phyloP scores from a whole-genome alignment of 1,140 invertebrate species.

The Apis laboriosa region DNA sequence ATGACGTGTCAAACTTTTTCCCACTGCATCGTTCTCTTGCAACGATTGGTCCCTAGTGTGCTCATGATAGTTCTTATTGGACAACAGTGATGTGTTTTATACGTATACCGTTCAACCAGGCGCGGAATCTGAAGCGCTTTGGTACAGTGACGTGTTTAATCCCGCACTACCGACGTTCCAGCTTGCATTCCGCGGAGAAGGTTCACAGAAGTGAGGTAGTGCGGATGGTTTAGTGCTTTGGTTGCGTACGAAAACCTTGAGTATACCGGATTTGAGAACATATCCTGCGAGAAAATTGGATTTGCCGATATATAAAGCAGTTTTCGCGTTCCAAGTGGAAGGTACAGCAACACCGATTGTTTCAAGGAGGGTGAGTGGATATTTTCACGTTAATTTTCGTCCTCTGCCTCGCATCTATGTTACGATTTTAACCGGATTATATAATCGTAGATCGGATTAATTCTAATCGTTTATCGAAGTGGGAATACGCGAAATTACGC shows the following conservation, averaged over 20 bases:
- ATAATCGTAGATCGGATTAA: slow-evolving; percentile 23
- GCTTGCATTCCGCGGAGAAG: slow-evolving; percentile 48
- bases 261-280: not conserved
- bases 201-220: not conserved
- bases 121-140: not conserved
- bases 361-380: slow-evolving; percentile 67
- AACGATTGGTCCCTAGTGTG: slow-evolving; percentile 49
- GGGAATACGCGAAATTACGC: slow-evolving; percentile 19
- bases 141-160: slow-evolving; percentile 63
- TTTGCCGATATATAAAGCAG: not conserved
- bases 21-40: not conserved
- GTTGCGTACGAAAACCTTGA: not conserved
- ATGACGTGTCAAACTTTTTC: slow-evolving; percentile 50
- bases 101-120: not conserved
- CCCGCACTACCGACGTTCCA: slow-evolving; percentile 46
- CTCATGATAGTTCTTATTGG: not conserved
- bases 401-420: not conserved
- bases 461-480: slow-evolving; percentile 16
- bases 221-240: not conserved
- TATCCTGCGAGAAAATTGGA: not conserved
- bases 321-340: slow-evolving; percentile 59
- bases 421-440: slow-evolving; percentile 6
- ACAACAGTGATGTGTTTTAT: not conserved
- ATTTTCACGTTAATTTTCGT: not conserved
- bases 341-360: slow-evolving; percentile 48